Evolutionary conservation across 2,797 vertebrate genomes (phyloP), one percentile per base, ranked within the genome.

Genomic region (Eulemur rubriventer): DNA sequence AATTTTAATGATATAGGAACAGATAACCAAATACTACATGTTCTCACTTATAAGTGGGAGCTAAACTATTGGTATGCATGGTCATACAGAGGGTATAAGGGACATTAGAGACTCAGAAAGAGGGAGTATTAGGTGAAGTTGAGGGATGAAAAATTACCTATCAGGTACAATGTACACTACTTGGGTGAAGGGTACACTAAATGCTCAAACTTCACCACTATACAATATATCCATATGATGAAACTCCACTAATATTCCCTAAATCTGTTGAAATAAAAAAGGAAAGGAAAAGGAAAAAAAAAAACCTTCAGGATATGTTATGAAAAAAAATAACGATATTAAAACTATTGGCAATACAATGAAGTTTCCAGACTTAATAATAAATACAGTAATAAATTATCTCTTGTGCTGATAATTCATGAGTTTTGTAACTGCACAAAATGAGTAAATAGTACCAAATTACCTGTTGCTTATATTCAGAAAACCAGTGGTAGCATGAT

Each of bases 301-400:
- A 65, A 63, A 6, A 11, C 59, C 14, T 65, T 65, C 8, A n/a
- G 33, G 16, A 65, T 65, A 65, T 65, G 63, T n/a, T 65, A 18
- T 65, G 7, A 4, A 33, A 65, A 65, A n/a, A 18, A n/a, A n/a
- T 8, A 65, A 65, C 18, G 33, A 61, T 72, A 59, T 48, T 85
- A 87, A 89, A 96, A 81, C 16, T 67, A 57, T 26, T 30, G 55
- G 4, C 3, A 78, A 87, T 78, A 69, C 8, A 65, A 65, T 48
- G 26, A 63, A 48, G 20, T 67, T 92, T 83, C 41, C 7, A 79
- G 16, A 90, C 18, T 93, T 94, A 93, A 73, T 72, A 89, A 72
- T 67, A 4, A 70, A 89, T n/a, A 59, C 0, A 73, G 69, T 63
- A 94, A 67, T 38, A 72, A 2, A 41, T 57, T 82, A 43, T 91